A percentile compares a stretch with the other conserved stretches of the same genome.
Conservation (phyloP, 2,888 invertebrate species). For the Zele albiditarsus region DNA sequence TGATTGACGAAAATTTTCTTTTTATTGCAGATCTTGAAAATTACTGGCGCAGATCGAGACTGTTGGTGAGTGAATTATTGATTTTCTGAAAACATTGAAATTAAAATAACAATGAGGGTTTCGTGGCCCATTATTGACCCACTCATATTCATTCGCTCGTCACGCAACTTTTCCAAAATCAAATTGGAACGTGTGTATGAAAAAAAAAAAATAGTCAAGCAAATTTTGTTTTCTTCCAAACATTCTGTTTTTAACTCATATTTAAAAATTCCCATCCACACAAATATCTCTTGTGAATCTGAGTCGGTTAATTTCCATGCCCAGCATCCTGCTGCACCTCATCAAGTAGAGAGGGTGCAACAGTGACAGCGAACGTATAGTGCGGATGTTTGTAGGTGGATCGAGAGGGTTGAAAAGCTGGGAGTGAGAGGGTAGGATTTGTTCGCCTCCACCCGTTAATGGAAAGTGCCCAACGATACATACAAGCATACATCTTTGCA, state of each 20-base stretch:
- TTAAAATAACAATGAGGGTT: neutral
- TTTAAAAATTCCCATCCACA: too few relatives aligned
- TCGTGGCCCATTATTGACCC: too few relatives aligned
- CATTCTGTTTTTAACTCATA: too few relatives aligned
- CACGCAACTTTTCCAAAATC: too few relatives aligned
- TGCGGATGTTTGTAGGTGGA: neutral
- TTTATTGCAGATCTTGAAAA: neutral
- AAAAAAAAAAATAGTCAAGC: too few relatives aligned
- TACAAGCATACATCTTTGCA: slow-evolving; percentile 45
- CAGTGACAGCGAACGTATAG: slow-evolving; percentile 9
- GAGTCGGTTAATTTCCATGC: slow-evolving; percentile 53
- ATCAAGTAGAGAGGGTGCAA: slow-evolving; percentile 14
- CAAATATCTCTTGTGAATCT: too few relatives aligned
- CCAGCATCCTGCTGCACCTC: neutral
- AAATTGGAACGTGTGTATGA: too few relatives aligned
- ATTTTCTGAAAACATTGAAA: neutral
- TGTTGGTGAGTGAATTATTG: neutral
- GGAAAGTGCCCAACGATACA: slow-evolving; percentile 58
- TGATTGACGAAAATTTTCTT: too few relatives aligned
- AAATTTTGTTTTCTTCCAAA: too few relatives aligned
- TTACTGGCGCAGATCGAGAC: neutral
- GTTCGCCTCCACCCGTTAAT: slow-evolving; percentile 58
- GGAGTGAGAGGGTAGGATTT: slow-evolving; percentile 24
- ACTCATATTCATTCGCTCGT: too few relatives aligned
- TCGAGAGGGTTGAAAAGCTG: slow-evolving; percentile 17